Base-by-base conservation (phyloP, 2,888 invertebrate species). In the Morpho deidamia region DNA sequence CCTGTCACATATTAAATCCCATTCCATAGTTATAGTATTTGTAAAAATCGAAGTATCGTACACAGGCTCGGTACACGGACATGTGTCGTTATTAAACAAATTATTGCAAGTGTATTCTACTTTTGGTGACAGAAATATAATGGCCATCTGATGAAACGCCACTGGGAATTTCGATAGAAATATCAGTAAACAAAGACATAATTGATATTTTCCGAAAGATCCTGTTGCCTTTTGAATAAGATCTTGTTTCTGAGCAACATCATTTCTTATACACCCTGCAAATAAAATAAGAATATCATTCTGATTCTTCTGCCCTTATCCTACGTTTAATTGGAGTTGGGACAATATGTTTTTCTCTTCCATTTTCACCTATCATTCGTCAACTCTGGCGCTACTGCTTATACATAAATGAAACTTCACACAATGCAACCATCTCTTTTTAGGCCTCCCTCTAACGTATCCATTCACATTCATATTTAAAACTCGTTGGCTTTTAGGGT, bases 11-110 rank as follows among this genome's bases (percentile, higher is more conserved):
- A 95, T 94, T 58, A 96, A 85, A 73, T 93, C 88, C 94, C 95
- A 96, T 91, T 95, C 92, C 52, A 92, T 93, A 55, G 92, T 90
- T 11, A 95, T 94, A 0, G 95, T 95, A 62, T 92, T 92, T 1
- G 91, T 81, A 71, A 95, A 95, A 56, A 92, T 72, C 44, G 91
- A 91, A 48, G 88, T 92, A 69, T 95, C 92, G 67, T 92, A 95
- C 7, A 86, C 74, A 56, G 92, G 90, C 41, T 86, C 71, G 0
- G 79, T 66, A 67, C 94, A 94, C 1, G 91, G 90, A 64, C 94
- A 94, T 7, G 76, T 70, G 23, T 79, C 74, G 7, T 65, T 65
- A 1, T 67, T 67, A 35, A 64, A 68, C 23, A 68, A 65, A 11
- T 65, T 68, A 9, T 64, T 60, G 63, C 81, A 88, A 12, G 66